These are phyloP conservation scores for Phyllostomus discolor DNA, from an alignment of 2,113 vertebrate species.

Conservation along the genomic window DNA sequence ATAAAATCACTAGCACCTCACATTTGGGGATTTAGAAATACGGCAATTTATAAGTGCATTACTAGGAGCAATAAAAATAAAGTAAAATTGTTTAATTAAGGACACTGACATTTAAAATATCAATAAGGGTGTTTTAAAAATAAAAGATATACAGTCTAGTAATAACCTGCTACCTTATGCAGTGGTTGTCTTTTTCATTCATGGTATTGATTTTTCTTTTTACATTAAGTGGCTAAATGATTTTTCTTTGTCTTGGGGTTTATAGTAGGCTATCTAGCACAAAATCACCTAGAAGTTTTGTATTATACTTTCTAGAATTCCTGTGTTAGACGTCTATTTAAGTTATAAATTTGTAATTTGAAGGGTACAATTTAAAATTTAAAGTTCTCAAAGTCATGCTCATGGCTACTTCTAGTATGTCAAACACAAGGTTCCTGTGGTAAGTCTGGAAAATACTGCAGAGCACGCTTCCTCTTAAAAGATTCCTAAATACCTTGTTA, in stretches of 20 bases:
- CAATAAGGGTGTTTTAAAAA: slow-evolving; percentile 11
- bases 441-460: neutral
- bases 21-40: slow-evolving; percentile 17
- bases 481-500: neutral
- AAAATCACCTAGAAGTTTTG: neutral
- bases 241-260: neutral
- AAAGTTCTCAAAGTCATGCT: neutral
- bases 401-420: neutral
- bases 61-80: slow-evolving; percentile 38
- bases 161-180: neutral
- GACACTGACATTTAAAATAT: slow-evolving; percentile 39
- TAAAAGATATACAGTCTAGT: neutral
- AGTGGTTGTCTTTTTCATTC: neutral
- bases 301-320: neutral
- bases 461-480: neutral
- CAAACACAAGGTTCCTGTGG: neutral
- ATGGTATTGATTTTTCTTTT: neutral
- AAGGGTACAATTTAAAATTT: slow-evolving; percentile 27
- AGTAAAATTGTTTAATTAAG: slow-evolving; percentile 40
- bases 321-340: neutral
- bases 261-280: neutral
- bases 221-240: neutral
- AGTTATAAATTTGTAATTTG: neutral
- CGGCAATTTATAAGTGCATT: neutral
- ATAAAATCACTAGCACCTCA: slow-evolving; percentile 37